Evolutionary conservation across 2,888 invertebrate genomes (phyloP).

Genomic region (Cantharis rustica): DNA sequence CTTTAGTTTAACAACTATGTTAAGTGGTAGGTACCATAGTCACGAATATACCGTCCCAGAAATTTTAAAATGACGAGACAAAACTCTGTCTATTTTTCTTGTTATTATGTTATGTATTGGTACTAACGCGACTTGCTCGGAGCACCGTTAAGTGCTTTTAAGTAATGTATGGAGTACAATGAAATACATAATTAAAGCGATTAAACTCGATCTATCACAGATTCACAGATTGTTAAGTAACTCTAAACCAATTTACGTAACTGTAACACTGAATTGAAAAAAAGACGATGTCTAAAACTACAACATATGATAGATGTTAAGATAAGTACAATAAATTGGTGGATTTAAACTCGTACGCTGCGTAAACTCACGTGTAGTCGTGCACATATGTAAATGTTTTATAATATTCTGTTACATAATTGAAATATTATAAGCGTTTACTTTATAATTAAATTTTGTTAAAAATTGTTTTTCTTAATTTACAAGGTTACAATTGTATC

Average conservation of each 20-base stretch:
- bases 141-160: neutral
- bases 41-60: too few relatives aligned
- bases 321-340: neutral
- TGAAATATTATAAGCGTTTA: neutral
- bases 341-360: neutral
- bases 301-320: neutral
- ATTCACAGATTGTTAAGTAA: neutral
- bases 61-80: too few relatives aligned
- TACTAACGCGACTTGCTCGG: neutral
- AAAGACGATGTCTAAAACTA: neutral
- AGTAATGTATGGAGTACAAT: neutral
- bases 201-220: neutral
- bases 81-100: too few relatives aligned
- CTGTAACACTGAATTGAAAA: neutral
- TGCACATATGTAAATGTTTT: neutral
- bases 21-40: too few relatives aligned
- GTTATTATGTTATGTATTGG: too few relatives aligned
- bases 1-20: neutral
- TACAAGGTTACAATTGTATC: constrained; percentile 21
- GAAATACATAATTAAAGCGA: neutral
- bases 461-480: constrained; percentile 13
- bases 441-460: neutral
- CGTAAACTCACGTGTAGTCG: neutral
- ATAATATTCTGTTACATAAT: neutral
- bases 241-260: neutral